phyloP scores from a whole-genome alignment of 1,140 invertebrate species.

The Brachionus calyciflorus region DNA sequence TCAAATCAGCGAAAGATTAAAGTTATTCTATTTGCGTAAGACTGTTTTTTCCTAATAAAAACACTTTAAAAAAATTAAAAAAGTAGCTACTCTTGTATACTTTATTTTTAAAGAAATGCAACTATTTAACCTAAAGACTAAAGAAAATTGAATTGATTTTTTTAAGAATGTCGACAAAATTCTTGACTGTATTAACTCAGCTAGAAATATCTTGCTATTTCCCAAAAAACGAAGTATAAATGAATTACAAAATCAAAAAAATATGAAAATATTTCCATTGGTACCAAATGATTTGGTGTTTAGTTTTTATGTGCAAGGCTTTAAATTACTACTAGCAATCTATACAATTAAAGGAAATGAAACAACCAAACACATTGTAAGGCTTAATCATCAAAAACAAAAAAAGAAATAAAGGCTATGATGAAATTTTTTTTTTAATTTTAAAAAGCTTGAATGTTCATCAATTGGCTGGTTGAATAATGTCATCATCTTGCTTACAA shows the following conservation, averaged over 20 bases:
- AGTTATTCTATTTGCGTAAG: no score
- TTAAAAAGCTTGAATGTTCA: constrained; percentile 21
- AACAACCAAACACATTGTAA: constrained; percentile 45
- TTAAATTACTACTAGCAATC: constrained; percentile 32
- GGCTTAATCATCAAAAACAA: no score
- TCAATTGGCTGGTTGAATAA: constrained; percentile 22
- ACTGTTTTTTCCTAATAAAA: no score
- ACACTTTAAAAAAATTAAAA: no score
- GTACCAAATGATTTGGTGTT: constrained; percentile 46
- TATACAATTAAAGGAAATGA: constrained; percentile 39
- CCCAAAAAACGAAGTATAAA: constrained; percentile 22
- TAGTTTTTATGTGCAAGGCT: constrained; percentile 37
- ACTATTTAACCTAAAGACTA: no score
- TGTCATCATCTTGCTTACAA: constrained; percentile 11
- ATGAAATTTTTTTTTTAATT: no score
- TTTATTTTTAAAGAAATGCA: no score
- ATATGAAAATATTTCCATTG: constrained; percentile 46
- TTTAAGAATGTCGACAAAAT: constrained; percentile 22
- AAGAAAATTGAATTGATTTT: no score
- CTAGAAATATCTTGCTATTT: constrained; percentile 29
- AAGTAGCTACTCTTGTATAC: no score
- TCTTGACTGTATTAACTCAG: constrained; percentile 10
- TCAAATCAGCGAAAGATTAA: no score
- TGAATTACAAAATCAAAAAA: constrained; percentile 45
- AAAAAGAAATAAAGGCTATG: no score